Conservation (phyloP, 2,888 invertebrate genomes). For the Pollenia angustigena region DNA sequence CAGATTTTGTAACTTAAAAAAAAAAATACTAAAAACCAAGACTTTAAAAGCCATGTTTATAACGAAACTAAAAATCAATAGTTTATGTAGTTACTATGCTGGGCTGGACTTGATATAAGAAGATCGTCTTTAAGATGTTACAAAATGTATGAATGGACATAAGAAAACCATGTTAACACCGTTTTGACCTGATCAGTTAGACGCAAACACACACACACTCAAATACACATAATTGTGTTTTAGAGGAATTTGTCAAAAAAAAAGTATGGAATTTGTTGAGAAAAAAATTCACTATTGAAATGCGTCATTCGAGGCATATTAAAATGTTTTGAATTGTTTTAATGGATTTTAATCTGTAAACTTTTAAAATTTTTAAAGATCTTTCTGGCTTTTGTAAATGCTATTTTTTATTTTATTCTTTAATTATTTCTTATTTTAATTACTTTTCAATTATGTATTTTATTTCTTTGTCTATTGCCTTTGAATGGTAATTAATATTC, state of each 20-base stretch:
- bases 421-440: background rate
- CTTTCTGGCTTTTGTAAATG: background rate
- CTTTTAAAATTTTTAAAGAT: background rate
- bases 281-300: background rate
- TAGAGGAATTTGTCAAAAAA: conserved; percentile 8
- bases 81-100: conserved; percentile 36
- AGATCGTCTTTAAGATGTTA: conserved; percentile 40
- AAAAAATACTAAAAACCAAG: background rate
- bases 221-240: background rate
- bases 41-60: conserved; percentile 7
- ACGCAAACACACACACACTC: too few species aligned
- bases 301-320: background rate
- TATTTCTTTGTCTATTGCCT: background rate
- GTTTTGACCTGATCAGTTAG: conserved; percentile 50
- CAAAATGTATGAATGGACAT: conserved; percentile 38
- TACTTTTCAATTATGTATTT: background rate
- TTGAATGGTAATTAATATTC: conserved; percentile 41
- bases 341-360: background rate
- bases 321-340: background rate
- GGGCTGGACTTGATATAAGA: background rate
- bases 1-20: conserved; percentile 23
- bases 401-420: background rate
- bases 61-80: conserved; percentile 41
- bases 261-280: background rate
- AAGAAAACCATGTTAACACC: conserved; percentile 10